Base-by-base conservation (phyloP, 2,888 invertebrate species). In the Synergus itoensis region DNA sequence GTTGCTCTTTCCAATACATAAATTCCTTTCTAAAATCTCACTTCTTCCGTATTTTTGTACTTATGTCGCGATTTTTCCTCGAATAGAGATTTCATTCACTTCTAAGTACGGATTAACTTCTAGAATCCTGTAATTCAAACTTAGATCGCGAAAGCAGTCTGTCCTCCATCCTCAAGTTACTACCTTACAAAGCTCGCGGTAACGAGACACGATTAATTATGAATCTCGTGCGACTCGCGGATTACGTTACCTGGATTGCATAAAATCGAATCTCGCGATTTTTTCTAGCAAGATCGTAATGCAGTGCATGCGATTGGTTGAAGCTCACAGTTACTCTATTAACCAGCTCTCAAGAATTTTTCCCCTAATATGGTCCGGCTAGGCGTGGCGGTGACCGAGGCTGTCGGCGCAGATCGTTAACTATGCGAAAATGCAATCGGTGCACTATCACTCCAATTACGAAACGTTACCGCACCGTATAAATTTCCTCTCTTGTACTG, bases 381-480 rank as follows among this genome's bases (percentile, higher is more conserved):
- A 81, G 85, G 87, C 86, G 85, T 85, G 84, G 86, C 83, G 81
- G 73, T 81, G 83, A 77, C 82, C 76, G 83, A 80, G 67, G 80
- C 60, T 73, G 73, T 73, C 76, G 81, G 80, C 80, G 75, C 77
- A 82, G 83, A 82, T 83, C 79, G 81, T 85, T 84, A 86, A 77
- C 85, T 82, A 85, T 86, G 86, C 84, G 87, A 89, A 88, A 88
- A 87, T 87, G 88, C 88, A 88, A 89, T 89, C 86, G 87, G 80
- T 79, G 82, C 84, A 85, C 86, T 86, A 88, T 89, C 88, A 85
- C 83, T 88, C 85, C 87, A 89, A 89, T 91, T 91, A 89, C 90
- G 90, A 92, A 89, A 90, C 84, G 85, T 90, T 89, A 89, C 88
- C 83, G 86, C 88, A 87, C 82, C 81, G 82, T 84, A 84, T 85